phyloP scores from a whole-genome alignment of 2,797 vertebrate genomes.

The Sparidentex hasta region DNA sequence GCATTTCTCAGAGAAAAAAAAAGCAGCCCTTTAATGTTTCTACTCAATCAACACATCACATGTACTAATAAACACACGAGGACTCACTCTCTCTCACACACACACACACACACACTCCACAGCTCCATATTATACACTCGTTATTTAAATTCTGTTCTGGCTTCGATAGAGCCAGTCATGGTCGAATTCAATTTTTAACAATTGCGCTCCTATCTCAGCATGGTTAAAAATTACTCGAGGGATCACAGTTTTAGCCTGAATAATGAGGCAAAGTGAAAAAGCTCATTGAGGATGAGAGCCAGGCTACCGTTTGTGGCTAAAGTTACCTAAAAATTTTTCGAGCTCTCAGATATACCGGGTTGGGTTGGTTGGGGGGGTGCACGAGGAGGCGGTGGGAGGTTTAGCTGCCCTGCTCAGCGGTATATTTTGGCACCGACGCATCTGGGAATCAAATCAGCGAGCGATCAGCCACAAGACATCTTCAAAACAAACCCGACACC shows the following conservation, averaged over 20 bases:
- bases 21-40: conserved; percentile 47
- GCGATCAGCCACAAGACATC: conserved; percentile 43
- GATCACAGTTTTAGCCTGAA: conserved; percentile 54
- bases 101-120: neutral
- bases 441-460: conserved; percentile 68
- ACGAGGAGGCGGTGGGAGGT: neutral
- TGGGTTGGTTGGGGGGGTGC: too few relatives aligned
- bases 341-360: conserved; percentile 15
- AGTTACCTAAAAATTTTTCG: conserved; percentile 42
- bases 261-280: conserved; percentile 61
- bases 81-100: neutral
- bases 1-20: conserved; percentile 36
- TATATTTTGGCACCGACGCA: conserved; percentile 54
- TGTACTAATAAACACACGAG: conserved; percentile 46
- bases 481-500: conserved; percentile 68
- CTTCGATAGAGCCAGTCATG: conserved; percentile 54
- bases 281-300: conserved; percentile 48
- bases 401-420: conserved; percentile 41
- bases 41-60: conserved; percentile 60
- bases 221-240: conserved; percentile 53
- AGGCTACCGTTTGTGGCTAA: conserved; percentile 45
- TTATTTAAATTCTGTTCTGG: conserved; percentile 56
- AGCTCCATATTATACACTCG: conserved; percentile 17
- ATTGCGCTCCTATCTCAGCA: conserved; percentile 63
- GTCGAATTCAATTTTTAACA: conserved; percentile 68